Base-by-base conservation (phyloP, 2,113 vertebrate genomes). In the Perognathus longimembris region DNA sequence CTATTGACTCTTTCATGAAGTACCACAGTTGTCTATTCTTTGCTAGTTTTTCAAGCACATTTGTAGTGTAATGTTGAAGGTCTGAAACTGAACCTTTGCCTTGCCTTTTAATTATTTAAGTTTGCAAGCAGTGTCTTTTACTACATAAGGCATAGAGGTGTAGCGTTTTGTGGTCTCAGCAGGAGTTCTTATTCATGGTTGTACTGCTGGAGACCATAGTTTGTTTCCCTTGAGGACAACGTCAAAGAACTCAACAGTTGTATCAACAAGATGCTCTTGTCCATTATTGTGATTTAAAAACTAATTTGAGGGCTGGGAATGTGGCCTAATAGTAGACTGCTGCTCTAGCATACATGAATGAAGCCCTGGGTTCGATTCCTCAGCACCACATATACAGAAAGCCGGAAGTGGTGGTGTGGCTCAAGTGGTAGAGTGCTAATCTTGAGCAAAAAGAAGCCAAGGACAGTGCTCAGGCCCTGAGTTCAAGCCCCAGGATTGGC, bases 71-170 rank as follows among this genome's bases (percentile, higher is more conserved):
- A 40, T 77, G 32, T 84, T 38, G 26, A 59, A 80, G 15, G 10
- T 91, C 76, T 74, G 36, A 50, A 95, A 78, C 30, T 77, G 63
- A 94, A 84, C 24, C 24, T 88, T 91, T 64, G 69, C 32, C 21
- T 93, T 78, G n/a, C 67, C 92, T 88, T 82, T 94, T 95, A 95
- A 91, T 95, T 87, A 85, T 88, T 96, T 92, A 88, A 24, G 50
- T 86, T 92, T 93, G 81, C 76, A 36, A 82, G 32, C 92, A 75
- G 76, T 80, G 24, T 71, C 85, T 88, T 78, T 95, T 87, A 63
- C 61, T 67, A 22, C 30, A 40, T 87, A 86, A 38, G 42, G 4
- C 64, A 32, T 88, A 75, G 21, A 38, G 42, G 6, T 75, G 45
- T 88, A 75, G 21, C 83, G 71, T 82, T 90, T 89, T 85, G 59